Evolutionary conservation across 2,888 invertebrate genomes (phyloP), one percentile per base, ranked within the genome.

Genomic region (Polydrusus pterygomalis): DNA sequence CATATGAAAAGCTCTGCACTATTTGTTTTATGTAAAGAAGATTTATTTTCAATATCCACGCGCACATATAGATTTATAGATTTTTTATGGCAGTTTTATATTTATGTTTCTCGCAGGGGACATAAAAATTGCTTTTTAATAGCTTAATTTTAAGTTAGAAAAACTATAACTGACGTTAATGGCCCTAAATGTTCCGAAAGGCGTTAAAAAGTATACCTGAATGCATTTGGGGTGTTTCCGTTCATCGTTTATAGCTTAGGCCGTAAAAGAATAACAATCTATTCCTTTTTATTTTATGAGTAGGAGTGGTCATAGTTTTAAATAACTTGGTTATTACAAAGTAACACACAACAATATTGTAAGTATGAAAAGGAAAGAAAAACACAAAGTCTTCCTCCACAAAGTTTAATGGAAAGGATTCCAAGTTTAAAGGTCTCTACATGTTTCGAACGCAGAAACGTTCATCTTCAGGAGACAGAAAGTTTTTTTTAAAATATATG

Each of bases 141-240:
- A 62, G 70, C 70, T 70, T 70, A 70, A 70, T 70, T 70, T 62
- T 63, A 62, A 51, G 51, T 60, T 69, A 45, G 56, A 30, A 47
- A 58, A 51, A 63, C 51, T 47, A 70, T 49, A 47, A 51, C 58
- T 20, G 62, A 34, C 49, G 20, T 25, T 70, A 70, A 70, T 70
- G 51, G 70, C 70, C 38, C 49, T 34, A 17, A 70, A 30, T 20
- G 62, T 62, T 60, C 47, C 38, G 51, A 70, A 70, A 51, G 70
- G 49, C 49, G 60, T 70, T 62, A 70, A 70, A 70, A 70, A 62
- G 47, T 38, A 58, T 68, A 70, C 70, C 70, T 70, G 70, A 70
- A 70, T 70, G 49, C 49, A 30, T 70, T 70, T 40, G 9, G 70
- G 70, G 70, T 40, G 70, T 70, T 70, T 62, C 51, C 62, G 30